A percentile compares a stretch with the other conserved stretches of the same genome.
phyloP scores from a whole-genome alignment of 2,888 invertebrate genomes.

The Hydropsyche betteni region DNA sequence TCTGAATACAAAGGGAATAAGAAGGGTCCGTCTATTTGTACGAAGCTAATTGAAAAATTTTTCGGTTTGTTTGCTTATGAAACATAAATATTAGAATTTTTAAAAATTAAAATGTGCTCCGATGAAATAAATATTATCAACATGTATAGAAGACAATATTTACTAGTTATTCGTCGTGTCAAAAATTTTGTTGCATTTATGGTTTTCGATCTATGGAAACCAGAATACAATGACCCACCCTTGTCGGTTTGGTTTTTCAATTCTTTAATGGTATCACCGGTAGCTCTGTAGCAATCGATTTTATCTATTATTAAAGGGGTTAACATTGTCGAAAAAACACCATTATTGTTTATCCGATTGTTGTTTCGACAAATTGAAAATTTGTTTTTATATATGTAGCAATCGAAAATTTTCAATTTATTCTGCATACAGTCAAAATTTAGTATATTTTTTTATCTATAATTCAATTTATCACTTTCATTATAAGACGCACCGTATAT shows the following conservation, averaged over 20 bases:
- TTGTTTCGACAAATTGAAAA: conserved; percentile 29
- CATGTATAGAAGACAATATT: background rate
- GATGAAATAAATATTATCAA: background rate
- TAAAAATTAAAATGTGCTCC: background rate
- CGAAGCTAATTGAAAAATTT: background rate
- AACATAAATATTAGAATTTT: conserved; percentile 2
- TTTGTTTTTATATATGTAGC: conserved; percentile 23
- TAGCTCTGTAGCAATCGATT: conserved; percentile 10
- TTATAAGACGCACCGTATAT: too few relatives aligned
- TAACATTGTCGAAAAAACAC: conserved; percentile 17
- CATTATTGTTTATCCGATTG: conserved; percentile 17
- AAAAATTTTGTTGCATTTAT: background rate
- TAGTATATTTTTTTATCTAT: too few relatives aligned
- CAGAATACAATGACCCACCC: conserved; percentile 11
- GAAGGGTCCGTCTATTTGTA: conserved; percentile 7
- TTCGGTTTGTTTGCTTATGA: background rate
- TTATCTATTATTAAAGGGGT: conserved; percentile 27
- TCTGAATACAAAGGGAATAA: background rate
- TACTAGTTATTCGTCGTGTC: background rate
- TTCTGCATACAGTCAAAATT: too few relatives aligned
- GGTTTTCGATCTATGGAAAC: conserved; percentile 11
- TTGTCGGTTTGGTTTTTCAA: conserved; percentile 23
- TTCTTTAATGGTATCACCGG: conserved; percentile 18
- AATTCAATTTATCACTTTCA: too few relatives aligned
- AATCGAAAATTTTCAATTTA: too few relatives aligned